Percentiles rank a stretch among this genome's conserved stretches.
Evolutionary conservation across 2,113 vertebrate genomes (phyloP).

Genomic region (Phocoena sinus): DNA sequence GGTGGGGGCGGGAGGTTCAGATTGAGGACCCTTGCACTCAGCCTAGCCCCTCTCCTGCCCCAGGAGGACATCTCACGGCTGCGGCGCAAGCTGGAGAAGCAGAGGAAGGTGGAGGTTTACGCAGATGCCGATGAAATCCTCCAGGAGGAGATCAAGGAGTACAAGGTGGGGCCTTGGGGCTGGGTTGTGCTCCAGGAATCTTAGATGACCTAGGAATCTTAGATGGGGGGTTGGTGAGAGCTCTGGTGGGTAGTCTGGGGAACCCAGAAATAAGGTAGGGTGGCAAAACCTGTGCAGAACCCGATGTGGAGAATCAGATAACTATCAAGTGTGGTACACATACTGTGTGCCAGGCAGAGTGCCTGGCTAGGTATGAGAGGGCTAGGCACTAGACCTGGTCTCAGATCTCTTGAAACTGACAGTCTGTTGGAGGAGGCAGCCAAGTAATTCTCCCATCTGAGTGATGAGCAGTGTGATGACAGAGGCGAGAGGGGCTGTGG

Average conservation of each 20-base stretch:
- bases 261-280: not conserved
- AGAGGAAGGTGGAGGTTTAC: slow-evolving; percentile 95
- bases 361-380: not conserved
- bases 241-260: not conserved
- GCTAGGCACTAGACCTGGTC: not conserved
- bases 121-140: slow-evolving; percentile 94
- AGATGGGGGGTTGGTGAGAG: not conserved
- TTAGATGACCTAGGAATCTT: not conserved
- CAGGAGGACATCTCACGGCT: slow-evolving; percentile 94
- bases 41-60: not conserved
- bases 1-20: not conserved
- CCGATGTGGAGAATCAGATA: not conserved
- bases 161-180: slow-evolving; percentile 83
- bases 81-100: slow-evolving; percentile 92
- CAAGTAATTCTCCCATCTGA: not conserved
- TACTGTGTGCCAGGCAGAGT: not conserved
- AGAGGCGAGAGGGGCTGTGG: not conserved
- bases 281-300: not conserved
- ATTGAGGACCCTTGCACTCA: not conserved
- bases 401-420: not conserved
- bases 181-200: not conserved
- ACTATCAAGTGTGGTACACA: no score
- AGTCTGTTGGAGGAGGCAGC: not conserved
- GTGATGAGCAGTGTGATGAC: not conserved
- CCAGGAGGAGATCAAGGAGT: slow-evolving; percentile 97